phyloP scores from a whole-genome alignment of 23 tunicate species.

The Halocynthia roretzi region DNA sequence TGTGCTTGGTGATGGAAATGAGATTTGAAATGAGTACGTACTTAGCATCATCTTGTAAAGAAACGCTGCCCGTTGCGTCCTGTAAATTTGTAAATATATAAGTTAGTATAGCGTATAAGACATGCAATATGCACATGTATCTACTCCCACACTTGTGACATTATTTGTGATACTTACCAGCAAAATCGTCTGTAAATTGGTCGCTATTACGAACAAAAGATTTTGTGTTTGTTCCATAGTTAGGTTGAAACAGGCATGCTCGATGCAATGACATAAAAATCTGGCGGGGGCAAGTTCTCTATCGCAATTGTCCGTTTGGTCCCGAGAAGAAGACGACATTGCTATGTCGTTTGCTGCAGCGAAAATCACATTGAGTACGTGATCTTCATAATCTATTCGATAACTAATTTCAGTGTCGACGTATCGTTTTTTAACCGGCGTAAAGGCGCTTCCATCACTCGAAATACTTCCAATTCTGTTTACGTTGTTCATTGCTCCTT shows the following conservation, averaged over 20 bases:
- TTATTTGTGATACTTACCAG: constrained; percentile 38
- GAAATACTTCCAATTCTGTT: constrained; percentile 16
- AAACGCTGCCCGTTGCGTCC: constrained; percentile 82
- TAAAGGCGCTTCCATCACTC: constrained; percentile 20
- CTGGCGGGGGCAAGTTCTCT: constrained; percentile 49
- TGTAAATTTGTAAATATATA: neutral
- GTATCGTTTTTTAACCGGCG: constrained; percentile 26
- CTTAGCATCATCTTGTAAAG: constrained; percentile 58
- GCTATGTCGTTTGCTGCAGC: constrained; percentile 19
- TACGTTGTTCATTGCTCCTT: neutral
- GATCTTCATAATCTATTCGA: constrained; percentile 32
- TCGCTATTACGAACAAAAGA: constrained; percentile 57
- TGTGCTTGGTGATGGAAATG: too few relatives aligned
- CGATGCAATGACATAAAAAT: constrained; percentile 52
- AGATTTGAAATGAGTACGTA: constrained; percentile 21
- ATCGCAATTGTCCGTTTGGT: constrained; percentile 6
- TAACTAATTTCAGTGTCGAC: constrained; percentile 39
- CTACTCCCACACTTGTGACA: neutral
- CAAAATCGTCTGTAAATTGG: constrained; percentile 54
- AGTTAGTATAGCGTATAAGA: neutral
- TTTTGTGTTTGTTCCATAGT: constrained; percentile 35
- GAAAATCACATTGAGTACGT: constrained; percentile 41
- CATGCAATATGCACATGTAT: neutral
- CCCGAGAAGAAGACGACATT: neutral
- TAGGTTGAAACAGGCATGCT: constrained; percentile 68